Base-by-base conservation (phyloP, 1,140 invertebrate genomes). In the Drosophila lowei region DNA sequence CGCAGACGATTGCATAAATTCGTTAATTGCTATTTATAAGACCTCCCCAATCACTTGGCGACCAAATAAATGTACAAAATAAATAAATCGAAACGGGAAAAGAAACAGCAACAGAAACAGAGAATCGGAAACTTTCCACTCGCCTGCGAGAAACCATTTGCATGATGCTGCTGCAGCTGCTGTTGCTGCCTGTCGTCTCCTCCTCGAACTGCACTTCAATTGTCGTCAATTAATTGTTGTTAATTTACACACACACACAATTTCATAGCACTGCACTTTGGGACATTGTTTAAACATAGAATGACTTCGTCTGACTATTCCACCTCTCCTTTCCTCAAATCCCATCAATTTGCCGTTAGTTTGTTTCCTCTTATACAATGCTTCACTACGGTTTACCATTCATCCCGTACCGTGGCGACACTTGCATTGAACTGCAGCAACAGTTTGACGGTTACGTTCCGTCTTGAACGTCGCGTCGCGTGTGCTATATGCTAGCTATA, bases 11-110 rank as follows among this genome's bases (percentile, higher is more conserved):
- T 85, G 80, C 80, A 85, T 85, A 85, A 86, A 85, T 80, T 80
- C 63, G 77, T 85, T 77, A 85, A 85, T 86, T 85, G 73, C 73
- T 85, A 86, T 85, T 86, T 85, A 74, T 86, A 85, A 50, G 66
- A 48, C 52, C 47, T 57, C 11, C 3, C 11, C 34, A 13, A 38
- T 59, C 67, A 68, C 80, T 79, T 67, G 77, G 63, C 63, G 60
- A 79, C 70, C 38, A 46, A 72, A 9, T 55, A 16, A 28, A 48
- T 21, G 23, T 5, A 23, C 23, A 23, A 18, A 54, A 62, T 42
- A 72, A 72, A 72, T 72, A 62, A 73, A 84, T 84, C 64, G 61
- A 72, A 60, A 72, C 56, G 64, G 18, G 2, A 18, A 18, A 18
- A 18, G 18, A 18, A 18, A 18, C 18, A 2, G 42, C 34, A 79